phyloP scores from a whole-genome alignment of 2,113 vertebrate species.

The zebrafish (Danio rerio) region GRCz12tu NC_133193.1:40958501-40959000 shows the following conservation, averaged over 20 bases:
- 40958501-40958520: background rate
- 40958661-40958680: background rate
- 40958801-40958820: conserved; percentile 21
- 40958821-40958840: conserved; percentile 29
- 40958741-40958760: conserved; percentile 10
- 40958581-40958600: background rate
- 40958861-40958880: conserved; percentile 9
- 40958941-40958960: conserved; percentile 36
- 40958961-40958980: conserved; percentile 42
- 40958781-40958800: conserved; percentile 7
- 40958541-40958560: conserved; percentile 21
- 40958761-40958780: conserved; percentile 13
- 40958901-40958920: conserved; percentile 33
- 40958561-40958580: background rate
- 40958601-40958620: background rate
- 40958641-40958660: background rate
- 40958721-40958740: background rate
- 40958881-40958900: conserved; percentile 17
- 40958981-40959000: background rate
- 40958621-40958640: background rate
- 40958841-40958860: conserved; percentile 14
- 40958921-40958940: background rate
- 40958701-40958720: background rate
- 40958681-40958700: background rate
- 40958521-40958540: background rate